phyloP scores from a whole-genome alignment of 2,888 invertebrate species.

The Diarsia rubi region DNA sequence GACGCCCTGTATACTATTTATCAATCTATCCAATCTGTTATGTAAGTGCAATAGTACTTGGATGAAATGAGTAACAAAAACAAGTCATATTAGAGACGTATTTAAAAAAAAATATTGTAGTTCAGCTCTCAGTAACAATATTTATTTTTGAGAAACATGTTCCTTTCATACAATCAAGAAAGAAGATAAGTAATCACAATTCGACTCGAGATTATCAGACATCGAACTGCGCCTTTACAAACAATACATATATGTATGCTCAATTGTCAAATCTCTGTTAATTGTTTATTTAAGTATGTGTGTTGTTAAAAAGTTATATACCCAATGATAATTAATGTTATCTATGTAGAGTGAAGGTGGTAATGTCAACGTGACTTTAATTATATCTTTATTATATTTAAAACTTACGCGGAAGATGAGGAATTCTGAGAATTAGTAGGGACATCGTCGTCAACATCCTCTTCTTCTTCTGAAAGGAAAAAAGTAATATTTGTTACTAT shows the following conservation, averaged over 20 bases:
- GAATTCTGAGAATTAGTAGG: constrained; percentile 77
- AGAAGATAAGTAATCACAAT: constrained; percentile 31
- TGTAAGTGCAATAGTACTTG: neutral
- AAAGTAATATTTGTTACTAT: neutral
- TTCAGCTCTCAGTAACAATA: neutral
- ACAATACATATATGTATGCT: neutral
- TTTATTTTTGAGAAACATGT: neutral
- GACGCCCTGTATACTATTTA: no score
- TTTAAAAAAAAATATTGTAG: neutral
- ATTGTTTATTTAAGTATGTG: constrained; percentile 5
- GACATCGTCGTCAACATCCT: constrained; percentile 75
- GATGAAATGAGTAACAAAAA: neutral
- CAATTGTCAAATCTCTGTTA: constrained; percentile 12
- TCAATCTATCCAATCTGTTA: constrained; percentile 14
- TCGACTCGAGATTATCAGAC: constrained; percentile 12
- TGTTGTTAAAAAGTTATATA: neutral
- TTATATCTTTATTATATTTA: neutral
- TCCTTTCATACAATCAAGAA: constrained; percentile 13
- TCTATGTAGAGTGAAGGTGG: neutral
- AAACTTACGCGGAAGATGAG: constrained; percentile 72
- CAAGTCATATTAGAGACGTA: no score
- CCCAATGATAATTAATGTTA: neutral
- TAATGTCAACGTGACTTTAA: neutral
- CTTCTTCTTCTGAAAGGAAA: constrained; percentile 79
- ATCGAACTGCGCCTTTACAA: neutral